Percentiles rank a stretch among this genome's conserved stretches.
Evolutionary conservation across 2,113 vertebrate genomes (phyloP).

Genomic region (Pomatostomus ruficeps): DNA sequence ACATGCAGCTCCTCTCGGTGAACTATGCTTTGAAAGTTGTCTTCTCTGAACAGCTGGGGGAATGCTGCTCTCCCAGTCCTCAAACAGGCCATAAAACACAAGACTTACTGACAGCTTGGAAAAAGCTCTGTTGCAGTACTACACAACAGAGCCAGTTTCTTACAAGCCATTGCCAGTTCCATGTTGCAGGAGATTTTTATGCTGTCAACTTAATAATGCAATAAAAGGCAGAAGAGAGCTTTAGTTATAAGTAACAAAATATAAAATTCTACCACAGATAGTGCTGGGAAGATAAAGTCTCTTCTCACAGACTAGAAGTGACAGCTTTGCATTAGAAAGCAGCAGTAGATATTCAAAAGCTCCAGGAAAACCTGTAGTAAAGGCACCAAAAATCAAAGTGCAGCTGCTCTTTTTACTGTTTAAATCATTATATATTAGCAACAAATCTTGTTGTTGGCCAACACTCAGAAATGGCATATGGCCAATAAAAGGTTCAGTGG

Average conservation of each 20-base stretch:
- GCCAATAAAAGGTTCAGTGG: slow-evolving; percentile 70
- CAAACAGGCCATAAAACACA: background rate
- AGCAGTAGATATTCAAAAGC: slow-evolving; percentile 13
- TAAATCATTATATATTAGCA: slow-evolving; percentile 79
- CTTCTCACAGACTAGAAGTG: slow-evolving; percentile 7
- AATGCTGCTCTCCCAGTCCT: background rate
- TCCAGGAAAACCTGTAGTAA: slow-evolving; percentile 50
- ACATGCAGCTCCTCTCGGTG: background rate
- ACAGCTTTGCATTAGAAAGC: slow-evolving; percentile 21
- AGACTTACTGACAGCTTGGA: background rate
- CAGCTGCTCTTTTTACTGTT: slow-evolving; percentile 71
- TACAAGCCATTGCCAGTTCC: background rate
- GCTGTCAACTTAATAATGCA: slow-evolving; percentile 31
- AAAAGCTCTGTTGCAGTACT: background rate
- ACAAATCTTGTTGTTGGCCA: slow-evolving; percentile 72
- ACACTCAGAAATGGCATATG: slow-evolving; percentile 73
- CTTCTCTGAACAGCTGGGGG: background rate
- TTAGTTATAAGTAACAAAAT: slow-evolving; percentile 40
- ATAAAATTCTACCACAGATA: background rate
- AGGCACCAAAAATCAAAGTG: slow-evolving; percentile 62
- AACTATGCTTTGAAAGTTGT: background rate
- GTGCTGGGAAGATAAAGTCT: background rate
- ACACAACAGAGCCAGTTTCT: background rate
- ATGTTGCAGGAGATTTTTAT: slow-evolving; percentile 3
- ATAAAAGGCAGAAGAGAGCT: slow-evolving; percentile 33